These are phyloP conservation scores for Ectropis grisescens DNA, from an alignment of 1,140 invertebrate species.

Conservation along the genomic window DNA sequence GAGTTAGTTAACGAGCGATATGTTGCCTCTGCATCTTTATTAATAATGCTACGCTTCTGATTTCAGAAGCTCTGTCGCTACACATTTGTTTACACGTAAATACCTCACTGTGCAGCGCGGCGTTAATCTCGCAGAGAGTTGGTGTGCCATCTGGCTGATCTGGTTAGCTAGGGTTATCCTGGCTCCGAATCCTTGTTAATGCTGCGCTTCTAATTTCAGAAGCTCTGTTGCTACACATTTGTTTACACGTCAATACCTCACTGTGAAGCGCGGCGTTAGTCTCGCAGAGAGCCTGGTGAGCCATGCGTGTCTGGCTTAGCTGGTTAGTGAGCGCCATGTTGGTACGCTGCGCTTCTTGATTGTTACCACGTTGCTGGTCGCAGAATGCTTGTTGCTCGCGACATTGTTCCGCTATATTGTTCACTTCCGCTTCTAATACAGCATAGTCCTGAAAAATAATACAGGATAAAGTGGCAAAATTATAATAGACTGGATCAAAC, in stretches of 20 bases:
- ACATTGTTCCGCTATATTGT: constrained; percentile 38
- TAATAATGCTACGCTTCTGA: constrained; percentile 50
- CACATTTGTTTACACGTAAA: too few relatives aligned
- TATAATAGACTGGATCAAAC: neutral
- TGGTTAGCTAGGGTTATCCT: constrained; percentile 28
- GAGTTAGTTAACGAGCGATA: constrained; percentile 25
- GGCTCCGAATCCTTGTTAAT: constrained; percentile 43
- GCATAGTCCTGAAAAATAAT: constrained; percentile 38
- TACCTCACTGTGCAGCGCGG: constrained; percentile 58
- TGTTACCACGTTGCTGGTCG: constrained; percentile 52
- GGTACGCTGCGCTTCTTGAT: constrained; percentile 36
- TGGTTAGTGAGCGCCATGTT: constrained; percentile 25
- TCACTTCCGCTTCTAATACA: constrained; percentile 37
- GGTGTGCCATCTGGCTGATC: constrained; percentile 29
- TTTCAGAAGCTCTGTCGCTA: constrained; percentile 58
- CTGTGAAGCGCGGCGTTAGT: constrained; percentile 28
- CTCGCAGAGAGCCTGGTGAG: constrained; percentile 20
- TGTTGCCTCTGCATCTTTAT: constrained; percentile 31
- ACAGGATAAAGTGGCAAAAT: too few relatives aligned
- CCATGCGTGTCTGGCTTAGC: constrained; percentile 27
- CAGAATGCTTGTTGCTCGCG: constrained; percentile 59
- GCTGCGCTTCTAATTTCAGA: constrained; percentile 49
- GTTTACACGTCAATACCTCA: too few relatives aligned
- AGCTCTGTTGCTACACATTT: constrained; percentile 57
- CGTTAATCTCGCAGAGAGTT: too few relatives aligned